Base-by-base conservation (phyloP, 2,113 vertebrate species). In the Scalopus aquaticus region DNA sequence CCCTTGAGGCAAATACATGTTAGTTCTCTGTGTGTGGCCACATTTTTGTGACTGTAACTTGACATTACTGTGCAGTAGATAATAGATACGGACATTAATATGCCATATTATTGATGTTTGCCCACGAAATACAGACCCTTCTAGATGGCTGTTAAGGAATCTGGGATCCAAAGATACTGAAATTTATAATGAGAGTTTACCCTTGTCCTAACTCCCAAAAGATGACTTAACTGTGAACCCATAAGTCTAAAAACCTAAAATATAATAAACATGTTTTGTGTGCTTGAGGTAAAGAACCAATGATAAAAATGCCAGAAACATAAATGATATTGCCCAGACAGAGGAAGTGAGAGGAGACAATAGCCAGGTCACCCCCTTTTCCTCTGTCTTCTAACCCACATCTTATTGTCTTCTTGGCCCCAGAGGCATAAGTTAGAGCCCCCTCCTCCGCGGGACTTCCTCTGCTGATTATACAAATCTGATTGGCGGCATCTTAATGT, bases 181-280 rank as follows among this genome's bases (percentile, higher is more conserved):
- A 16, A 17, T 46, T 30, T 82, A 37, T 87, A 65, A 35, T 65
- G 80, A 94, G 73, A 54, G 32, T 54, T 90, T 37, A 64, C 24
- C 69, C 74, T n/a, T 87, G 10, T 74, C 44, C 49, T 74, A 70
- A 91, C 49, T 49, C 44, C 77, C 65, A 6, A 58, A 49, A 79
- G 54, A 84, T 84, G 39, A 79, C 74, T 56, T 46, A 35, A 74
- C 72, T 76, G 82, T 12, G 28, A 91, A 64, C 72, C 51, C 60
- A 62, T 76, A 79, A 76, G 64, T 70, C 70, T 95, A 72, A 69
- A 70, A 80, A 88, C 73, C 81, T 83, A 80, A 67, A 89, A 30
- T 60, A 49, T 16, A 96, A 91, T 83, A 95, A 90, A 42, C 69
- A 74, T 83, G 49, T 73, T 56, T 60, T 87, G 46, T 58, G 62